These are phyloP conservation scores for Colius striatus DNA, from an alignment of 2,113 vertebrate species.

Conservation along the genomic window DNA sequence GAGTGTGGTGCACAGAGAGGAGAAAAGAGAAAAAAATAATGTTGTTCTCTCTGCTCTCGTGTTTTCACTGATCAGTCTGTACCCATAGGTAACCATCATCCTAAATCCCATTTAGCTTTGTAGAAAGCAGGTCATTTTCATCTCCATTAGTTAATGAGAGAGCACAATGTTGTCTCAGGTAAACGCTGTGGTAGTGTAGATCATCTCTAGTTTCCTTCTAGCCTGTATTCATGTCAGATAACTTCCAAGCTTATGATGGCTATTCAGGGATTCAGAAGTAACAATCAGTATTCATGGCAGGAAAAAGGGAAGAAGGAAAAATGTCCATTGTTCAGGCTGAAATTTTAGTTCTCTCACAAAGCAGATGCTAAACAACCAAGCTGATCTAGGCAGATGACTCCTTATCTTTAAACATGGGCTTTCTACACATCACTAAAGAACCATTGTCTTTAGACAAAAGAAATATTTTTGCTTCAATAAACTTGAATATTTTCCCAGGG, in stretches of 20 bases:
- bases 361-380: neutral
- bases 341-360: neutral
- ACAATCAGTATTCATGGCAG: neutral
- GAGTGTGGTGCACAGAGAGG: neutral
- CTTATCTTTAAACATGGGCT: neutral
- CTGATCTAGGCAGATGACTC: neutral
- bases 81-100: neutral
- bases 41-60: neutral
- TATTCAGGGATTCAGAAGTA: neutral
- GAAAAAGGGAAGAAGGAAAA: neutral
- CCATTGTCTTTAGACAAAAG: constrained; percentile 2
- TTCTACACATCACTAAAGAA: neutral
- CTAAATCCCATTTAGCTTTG: neutral
- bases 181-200: neutral
- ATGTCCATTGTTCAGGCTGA: neutral
- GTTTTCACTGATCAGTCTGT: neutral
- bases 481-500: constrained; percentile 16
- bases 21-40: neutral
- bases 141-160: neutral
- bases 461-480: constrained; percentile 13
- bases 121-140: neutral
- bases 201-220: neutral
- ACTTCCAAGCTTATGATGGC: neutral
- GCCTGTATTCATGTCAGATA: neutral
- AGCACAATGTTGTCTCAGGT: neutral